These are phyloP conservation scores for Sandelia bainsii DNA, from an alignment of 2,797 vertebrate species.

Conservation along the genomic window DNA sequence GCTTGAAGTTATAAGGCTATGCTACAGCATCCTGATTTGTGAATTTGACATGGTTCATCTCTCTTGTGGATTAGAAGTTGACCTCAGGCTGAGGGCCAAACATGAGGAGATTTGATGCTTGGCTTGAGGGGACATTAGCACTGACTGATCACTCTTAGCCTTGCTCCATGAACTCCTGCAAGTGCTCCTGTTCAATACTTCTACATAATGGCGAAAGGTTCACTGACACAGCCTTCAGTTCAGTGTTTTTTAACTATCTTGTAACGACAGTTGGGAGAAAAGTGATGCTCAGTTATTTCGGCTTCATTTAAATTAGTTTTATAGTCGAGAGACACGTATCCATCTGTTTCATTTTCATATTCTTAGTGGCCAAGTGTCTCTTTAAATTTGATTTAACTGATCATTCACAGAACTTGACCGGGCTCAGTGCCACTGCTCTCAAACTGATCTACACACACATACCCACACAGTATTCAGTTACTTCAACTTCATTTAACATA, in stretches of 20 bases:
- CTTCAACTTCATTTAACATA: constrained; percentile 57
- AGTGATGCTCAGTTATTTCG: constrained; percentile 49
- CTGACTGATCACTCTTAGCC: constrained; percentile 68
- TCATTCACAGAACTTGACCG: constrained; percentile 54
- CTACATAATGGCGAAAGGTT: constrained; percentile 29
- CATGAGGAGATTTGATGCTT: constrained; percentile 75
- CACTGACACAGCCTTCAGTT: constrained; percentile 38
- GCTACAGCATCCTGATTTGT: constrained; percentile 61
- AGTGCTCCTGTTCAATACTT: constrained; percentile 46
- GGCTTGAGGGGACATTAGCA: constrained; percentile 68
- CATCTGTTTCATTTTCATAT: constrained; percentile 65
- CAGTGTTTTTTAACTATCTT: constrained; percentile 36
- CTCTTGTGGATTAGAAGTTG: constrained; percentile 72
- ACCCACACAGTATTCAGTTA: constrained; percentile 40
- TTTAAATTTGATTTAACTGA: constrained; percentile 70
- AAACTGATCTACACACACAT: constrained; percentile 35
- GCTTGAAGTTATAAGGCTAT: constrained; percentile 45
- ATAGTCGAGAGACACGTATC: constrained; percentile 46
- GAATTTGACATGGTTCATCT: constrained; percentile 76
- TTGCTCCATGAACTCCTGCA: constrained; percentile 48
- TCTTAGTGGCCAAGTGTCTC: constrained; percentile 63
- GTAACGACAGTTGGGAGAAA: constrained; percentile 28
- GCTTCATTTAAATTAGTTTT: constrained; percentile 64
- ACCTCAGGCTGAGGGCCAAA: constrained; percentile 76
- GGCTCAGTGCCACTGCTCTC: constrained; percentile 37